Evolutionary conservation across 2,888 invertebrate species (phyloP).

Genomic region (Teleogryllus oceanicus): DNA sequence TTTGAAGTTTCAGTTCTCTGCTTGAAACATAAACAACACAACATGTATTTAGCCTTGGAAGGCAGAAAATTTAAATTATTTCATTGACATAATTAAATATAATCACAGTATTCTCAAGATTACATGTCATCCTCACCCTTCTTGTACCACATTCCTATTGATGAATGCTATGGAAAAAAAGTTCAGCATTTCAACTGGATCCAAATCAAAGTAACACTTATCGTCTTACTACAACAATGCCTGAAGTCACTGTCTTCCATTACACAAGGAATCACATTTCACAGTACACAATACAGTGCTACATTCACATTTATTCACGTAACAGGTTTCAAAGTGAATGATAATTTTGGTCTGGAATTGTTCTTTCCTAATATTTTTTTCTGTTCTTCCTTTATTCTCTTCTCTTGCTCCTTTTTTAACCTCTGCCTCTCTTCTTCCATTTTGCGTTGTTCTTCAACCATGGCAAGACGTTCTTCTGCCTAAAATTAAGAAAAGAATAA

Average conservation of each 20-base stretch:
- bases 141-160: not conserved
- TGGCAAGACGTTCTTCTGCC: conserved; percentile 94
- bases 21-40: not conserved
- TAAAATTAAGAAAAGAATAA: conserved; percentile 45
- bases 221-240: not conserved
- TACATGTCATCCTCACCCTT: not conserved
- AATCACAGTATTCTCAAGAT: not conserved
- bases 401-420: conserved; percentile 89
- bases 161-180: not conserved
- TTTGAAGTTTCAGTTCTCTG: no score
- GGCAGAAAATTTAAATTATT: not conserved
- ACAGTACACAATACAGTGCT: not conserved
- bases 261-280: conserved; percentile 22
- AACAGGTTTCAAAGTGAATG: conserved; percentile 80
- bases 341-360: conserved; percentile 92
- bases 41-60: not conserved
- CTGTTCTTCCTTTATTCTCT: conserved; percentile 89
- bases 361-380: conserved; percentile 96
- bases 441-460: conserved; percentile 94
- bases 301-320: conserved; percentile 55
- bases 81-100: not conserved
- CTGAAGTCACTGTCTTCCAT: not conserved
- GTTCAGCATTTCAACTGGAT: not conserved
- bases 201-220: not conserved
- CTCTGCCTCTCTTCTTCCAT: conserved; percentile 93